These are phyloP conservation scores for Limnothrissa miodon DNA, from an alignment of 2,113 vertebrate genomes.

Conservation along the genomic window DNA sequence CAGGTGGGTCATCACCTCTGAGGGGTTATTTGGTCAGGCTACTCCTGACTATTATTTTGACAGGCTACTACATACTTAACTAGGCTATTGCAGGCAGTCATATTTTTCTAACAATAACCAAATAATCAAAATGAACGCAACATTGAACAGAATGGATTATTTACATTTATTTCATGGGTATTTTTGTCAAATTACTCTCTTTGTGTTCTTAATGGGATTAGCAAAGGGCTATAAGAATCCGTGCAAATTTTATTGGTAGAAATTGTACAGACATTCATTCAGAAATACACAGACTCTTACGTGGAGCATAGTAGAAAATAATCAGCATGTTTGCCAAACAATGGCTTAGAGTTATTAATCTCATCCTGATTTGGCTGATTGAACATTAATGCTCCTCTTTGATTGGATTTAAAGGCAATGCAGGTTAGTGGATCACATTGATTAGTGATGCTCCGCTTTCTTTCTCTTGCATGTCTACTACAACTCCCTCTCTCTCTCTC, in stretches of 20 bases:
- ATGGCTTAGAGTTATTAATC: background rate
- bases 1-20: too few relatives aligned
- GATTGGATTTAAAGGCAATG: constrained; percentile 2
- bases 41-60: too few relatives aligned
- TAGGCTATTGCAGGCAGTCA: too few relatives aligned
- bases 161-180: background rate
- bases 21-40: too few relatives aligned
- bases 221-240: constrained; percentile 1
- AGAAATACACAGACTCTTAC: background rate
- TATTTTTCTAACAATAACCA: too few relatives aligned
- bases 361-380: background rate
- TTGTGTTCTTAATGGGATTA: background rate
- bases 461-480: background rate
- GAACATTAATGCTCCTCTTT: constrained; percentile 3
- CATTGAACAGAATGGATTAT: background rate
- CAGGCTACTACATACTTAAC: too few relatives aligned
- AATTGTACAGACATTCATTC: background rate
- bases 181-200: background rate
- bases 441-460: background rate
- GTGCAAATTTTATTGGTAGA: background rate
- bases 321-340: background rate
- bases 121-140: too few relatives aligned
- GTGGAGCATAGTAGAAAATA: background rate
- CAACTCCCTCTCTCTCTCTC: background rate
- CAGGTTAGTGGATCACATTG: background rate